phyloP scores from a whole-genome alignment of 2,113 vertebrate genomes.

The Labeo rohita region DNA sequence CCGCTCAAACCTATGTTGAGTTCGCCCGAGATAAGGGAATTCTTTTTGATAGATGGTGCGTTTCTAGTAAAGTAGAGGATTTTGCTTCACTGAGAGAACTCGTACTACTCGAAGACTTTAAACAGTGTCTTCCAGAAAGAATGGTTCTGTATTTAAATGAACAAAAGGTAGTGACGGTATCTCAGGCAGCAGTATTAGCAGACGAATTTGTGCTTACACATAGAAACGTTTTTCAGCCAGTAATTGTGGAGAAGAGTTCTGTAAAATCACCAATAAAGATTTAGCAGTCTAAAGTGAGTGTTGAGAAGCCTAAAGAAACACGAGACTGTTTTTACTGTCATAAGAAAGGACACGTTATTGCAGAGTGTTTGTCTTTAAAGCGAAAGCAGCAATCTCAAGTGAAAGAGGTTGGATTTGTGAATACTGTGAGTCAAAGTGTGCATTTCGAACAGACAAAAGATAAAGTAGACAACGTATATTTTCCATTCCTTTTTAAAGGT shows the following conservation, averaged over 20 bases:
- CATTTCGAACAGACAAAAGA: neutral
- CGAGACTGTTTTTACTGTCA: too few species aligned
- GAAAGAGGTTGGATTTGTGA: neutral
- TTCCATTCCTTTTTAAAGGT: neutral
- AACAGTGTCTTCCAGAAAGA: neutral
- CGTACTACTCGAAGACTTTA: slow-evolving; percentile 13
- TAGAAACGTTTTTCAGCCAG: too few species aligned
- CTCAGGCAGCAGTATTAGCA: neutral
- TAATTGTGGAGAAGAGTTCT: too few species aligned
- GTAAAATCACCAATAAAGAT: too few species aligned
- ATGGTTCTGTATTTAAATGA: slow-evolving; percentile 8
- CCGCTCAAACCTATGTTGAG: neutral
- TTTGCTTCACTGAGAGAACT: neutral
- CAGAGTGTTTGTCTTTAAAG: neutral
- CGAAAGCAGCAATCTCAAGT: neutral
- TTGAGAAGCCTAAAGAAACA: too few species aligned
- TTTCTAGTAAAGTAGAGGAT: neutral
- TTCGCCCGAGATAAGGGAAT: neutral
- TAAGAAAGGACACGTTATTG: neutral
- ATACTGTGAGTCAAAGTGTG: too few species aligned
- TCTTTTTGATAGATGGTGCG: slow-evolving; percentile 18
- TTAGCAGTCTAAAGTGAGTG: too few species aligned
- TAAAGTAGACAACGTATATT: neutral
- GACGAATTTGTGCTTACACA: slow-evolving; percentile 7
- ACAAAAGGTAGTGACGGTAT: neutral